These are phyloP conservation scores for Bradypodion ventrale DNA, from an alignment of 2,797 vertebrate species.

Conservation along the genomic window DNA sequence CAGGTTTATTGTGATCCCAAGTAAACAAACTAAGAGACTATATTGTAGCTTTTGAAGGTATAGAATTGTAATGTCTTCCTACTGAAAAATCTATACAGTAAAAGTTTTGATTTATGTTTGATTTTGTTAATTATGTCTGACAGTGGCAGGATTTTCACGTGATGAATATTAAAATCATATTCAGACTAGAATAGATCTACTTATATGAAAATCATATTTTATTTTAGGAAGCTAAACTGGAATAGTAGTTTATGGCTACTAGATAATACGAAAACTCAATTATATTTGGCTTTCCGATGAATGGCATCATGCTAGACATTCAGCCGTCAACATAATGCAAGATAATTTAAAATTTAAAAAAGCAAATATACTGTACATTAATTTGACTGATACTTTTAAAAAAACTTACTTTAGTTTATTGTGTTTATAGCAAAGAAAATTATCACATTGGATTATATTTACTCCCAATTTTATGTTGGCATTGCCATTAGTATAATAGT, in stretches of 20 bases:
- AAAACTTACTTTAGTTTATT: too few species aligned
- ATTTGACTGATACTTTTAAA: neutral
- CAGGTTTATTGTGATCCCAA: conserved; percentile 45
- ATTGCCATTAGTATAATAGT: neutral
- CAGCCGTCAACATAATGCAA: neutral
- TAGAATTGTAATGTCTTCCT: neutral
- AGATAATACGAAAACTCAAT: conserved; percentile 19
- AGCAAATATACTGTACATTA: neutral
- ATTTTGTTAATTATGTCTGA: neutral
- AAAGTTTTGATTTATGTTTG: conserved; percentile 29
- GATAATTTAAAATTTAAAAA: conserved; percentile 1
- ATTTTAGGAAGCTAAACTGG: conserved; percentile 14
- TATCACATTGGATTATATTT: neutral
- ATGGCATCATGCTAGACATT: conserved; percentile 18
- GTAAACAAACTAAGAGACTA: conserved; percentile 34
- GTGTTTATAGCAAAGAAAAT: too few species aligned
- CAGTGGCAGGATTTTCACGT: neutral
- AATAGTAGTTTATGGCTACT: conserved; percentile 34
- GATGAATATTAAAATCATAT: neutral
- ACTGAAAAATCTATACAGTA: conserved; percentile 22
- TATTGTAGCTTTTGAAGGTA: conserved; percentile 31
- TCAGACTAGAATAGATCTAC: neutral
- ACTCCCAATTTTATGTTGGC: neutral
- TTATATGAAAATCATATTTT: neutral
- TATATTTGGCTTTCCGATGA: conserved; percentile 5